phyloP scores from a whole-genome alignment of 2,888 invertebrate genomes.

The Tenthredo mesomela region DNA sequence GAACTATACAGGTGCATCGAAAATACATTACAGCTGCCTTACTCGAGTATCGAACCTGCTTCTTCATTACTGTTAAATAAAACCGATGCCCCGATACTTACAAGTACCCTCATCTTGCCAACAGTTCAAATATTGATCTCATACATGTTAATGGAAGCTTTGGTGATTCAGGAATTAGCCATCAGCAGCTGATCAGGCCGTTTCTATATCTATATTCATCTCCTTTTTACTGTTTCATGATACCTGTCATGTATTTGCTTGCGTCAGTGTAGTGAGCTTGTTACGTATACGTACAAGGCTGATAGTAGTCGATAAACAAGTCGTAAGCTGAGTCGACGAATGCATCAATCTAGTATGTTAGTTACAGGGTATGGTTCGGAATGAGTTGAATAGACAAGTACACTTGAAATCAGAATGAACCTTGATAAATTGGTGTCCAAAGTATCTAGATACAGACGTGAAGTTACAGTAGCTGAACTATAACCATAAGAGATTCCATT shows the following conservation, averaged over 20 bases:
- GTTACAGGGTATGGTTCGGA: neutral
- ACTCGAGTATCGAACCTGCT: neutral
- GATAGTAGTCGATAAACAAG: neutral
- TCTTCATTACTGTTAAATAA: neutral
- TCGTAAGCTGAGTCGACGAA: constrained; percentile 4
- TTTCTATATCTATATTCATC: neutral
- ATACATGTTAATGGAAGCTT: neutral
- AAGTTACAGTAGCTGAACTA: constrained; percentile 54
- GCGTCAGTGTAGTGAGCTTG: neutral
- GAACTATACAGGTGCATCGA: neutral
- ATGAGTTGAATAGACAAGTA: neutral
- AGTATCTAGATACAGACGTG: neutral
- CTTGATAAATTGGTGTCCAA: neutral
- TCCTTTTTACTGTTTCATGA: neutral
- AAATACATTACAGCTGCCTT: neutral
- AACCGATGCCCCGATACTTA: neutral
- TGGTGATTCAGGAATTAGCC: neutral
- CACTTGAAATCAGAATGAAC: neutral
- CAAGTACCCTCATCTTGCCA: neutral
- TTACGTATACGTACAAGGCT: neutral
- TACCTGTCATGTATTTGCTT: neutral
- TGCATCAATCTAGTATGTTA: neutral
- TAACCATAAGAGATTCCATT: constrained; percentile 76
- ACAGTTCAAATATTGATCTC: neutral
- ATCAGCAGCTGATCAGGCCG: neutral